Evolutionary conservation across 2,113 vertebrate species (phyloP), one percentile per base, ranked within the genome.

Genomic region (Rhea pennata): DNA sequence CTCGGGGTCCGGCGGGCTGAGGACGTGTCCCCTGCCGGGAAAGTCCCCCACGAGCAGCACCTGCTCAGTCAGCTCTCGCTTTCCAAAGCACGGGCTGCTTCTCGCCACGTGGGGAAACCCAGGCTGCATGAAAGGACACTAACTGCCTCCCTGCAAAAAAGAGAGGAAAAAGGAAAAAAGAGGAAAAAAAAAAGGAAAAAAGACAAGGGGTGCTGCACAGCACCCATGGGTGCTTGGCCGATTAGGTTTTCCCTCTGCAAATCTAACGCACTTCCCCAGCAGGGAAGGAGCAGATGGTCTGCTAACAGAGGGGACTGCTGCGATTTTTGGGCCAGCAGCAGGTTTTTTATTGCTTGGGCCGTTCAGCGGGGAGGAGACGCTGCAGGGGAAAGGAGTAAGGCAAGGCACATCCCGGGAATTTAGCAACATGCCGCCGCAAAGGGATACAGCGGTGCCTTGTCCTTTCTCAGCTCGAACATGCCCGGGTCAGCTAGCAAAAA

Each of bases 271-370:
- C 64, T 81, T 67, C 10, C n/a, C 40, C 46, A 2, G 2, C 26
- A 48, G 26, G 23, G 26, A 58, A 17, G 65, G 65, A 91, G 9
- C 8, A 8, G 19, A 61, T 5, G 31, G 58, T 39, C 51, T 75
- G 23, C 33, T 21, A 11, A n/a, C 39, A 46, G 46, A 0, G 56
- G 0, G 29, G 26, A 56, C 51, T 23, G 61, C 0, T 0, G 40
- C 0, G 8, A 24, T n/a, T 53, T 90, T 76, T 56, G 72, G 53
- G 40, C 33, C 0, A 0, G 26, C 66, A 36, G 44, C 19, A 48
- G 23, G 54, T 64, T 17, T 80, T 85, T 56, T 33, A 83, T n/a
- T 7, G 2, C 58, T 5, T 4, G 6, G 16, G 61, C 69, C 56
- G 50, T 36, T 54, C 8, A 4, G 26, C 11, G 13, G 53, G 46